Base-by-base conservation (phyloP, 2,888 invertebrate species). In the Pheosia gnoma region DNA sequence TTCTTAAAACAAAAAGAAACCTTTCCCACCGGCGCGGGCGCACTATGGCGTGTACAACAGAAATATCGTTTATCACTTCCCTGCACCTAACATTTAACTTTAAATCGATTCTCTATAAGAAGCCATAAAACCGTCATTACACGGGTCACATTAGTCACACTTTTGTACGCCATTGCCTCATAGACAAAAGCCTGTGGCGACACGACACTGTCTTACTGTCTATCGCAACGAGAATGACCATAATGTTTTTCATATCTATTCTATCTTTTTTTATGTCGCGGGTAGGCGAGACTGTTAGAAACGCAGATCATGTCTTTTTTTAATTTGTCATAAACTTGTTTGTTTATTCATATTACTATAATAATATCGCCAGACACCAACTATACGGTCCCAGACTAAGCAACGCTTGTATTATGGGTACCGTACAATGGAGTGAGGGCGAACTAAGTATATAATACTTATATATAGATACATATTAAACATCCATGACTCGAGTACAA, bases 101-200 rank as follows among this genome's bases (percentile, higher is more conserved):
- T 54, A 70, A 70, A 71, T 66, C 75, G 68, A 67, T 72, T 72
- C 72, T 69, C 57, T 63, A 64, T 65, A 66, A 65, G 64, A 61
- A 61, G 62, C 61, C 51, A 63, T 77, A 77, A 74, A 74, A 62
- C 39, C 53, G n/a, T 43, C 68, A 53, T 59, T 63, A 62, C 60
- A 62, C 60, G 66, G 49, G 54, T 54, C 59, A n/a, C 55, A 70
- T 78, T 59, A 41, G 76, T 56, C 67, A 60, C 52, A 66, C 60
- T 59, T 41, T 64, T 67, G 56, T 67, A 51, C 52, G 8, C 59
- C 39, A 71, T 75, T 75, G 75, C 78, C 59, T 69, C 54, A 66
- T 58, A 68, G 74, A 59, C 63, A 78, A 58, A 61, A 47, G 59
- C 60, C 39, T 66, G 63, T 61, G 66, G 68, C 73, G 70, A 78